phyloP scores from a whole-genome alignment of 2,888 invertebrate genomes.

The Lasioglossum oenotherae region DNA sequence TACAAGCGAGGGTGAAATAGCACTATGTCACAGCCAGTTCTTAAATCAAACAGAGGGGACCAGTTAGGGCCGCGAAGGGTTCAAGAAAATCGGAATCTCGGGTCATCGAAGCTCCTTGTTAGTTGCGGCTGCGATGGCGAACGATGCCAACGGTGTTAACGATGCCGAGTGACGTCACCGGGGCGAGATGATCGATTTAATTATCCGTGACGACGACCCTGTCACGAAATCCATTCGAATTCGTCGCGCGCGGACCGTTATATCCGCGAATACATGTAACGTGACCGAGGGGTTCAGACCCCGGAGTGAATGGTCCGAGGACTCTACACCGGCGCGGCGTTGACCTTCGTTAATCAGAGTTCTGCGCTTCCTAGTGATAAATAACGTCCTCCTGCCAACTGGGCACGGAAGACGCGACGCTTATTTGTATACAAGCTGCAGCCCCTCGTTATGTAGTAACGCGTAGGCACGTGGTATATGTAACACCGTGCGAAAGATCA shows the following conservation, averaged over 20 bases:
- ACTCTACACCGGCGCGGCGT: slow-evolving; percentile 70
- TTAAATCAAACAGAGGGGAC: background rate
- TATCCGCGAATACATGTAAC: slow-evolving; percentile 48
- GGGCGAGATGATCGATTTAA: slow-evolving; percentile 35
- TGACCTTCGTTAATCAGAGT: slow-evolving; percentile 83
- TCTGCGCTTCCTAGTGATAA: slow-evolving; percentile 82
- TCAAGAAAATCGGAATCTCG: slow-evolving; percentile 6
- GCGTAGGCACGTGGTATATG: slow-evolving; percentile 60
- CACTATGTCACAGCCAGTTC: background rate
- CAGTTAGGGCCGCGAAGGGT: background rate
- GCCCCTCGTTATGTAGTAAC: slow-evolving; percentile 71
- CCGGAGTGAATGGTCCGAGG: slow-evolving; percentile 44
- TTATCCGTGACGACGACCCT: slow-evolving; percentile 33
- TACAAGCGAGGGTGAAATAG: too few species aligned
- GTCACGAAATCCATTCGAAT: slow-evolving; percentile 48
- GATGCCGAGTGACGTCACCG: background rate
- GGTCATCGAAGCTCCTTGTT: background rate
- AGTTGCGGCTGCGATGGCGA: background rate
- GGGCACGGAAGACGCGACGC: slow-evolving; percentile 74
- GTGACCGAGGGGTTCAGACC: slow-evolving; percentile 40
- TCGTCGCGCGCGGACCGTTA: slow-evolving; percentile 44
- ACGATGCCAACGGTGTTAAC: slow-evolving; percentile 21
- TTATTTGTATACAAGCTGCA: slow-evolving; percentile 76
- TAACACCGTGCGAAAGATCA: slow-evolving; percentile 41
- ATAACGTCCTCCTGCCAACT: slow-evolving; percentile 77